phyloP scores from a whole-genome alignment of 2,888 invertebrate genomes.

The Ceramica pisi region DNA sequence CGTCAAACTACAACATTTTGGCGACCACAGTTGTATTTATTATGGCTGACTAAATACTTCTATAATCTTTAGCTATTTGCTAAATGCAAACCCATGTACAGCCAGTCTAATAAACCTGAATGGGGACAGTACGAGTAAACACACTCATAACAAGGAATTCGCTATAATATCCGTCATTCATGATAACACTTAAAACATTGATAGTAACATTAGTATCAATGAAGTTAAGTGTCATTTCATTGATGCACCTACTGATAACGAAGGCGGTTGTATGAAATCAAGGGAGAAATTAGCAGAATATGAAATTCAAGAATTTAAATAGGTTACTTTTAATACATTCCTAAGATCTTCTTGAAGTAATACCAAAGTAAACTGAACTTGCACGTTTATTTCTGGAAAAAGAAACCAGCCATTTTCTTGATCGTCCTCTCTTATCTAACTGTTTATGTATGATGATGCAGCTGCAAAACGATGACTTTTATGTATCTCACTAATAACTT shows the following conservation, averaged over 20 bases:
- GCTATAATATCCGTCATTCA: conserved; percentile 55
- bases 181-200: conserved; percentile 49
- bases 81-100: conserved; percentile 10
- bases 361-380: no score
- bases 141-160: conserved; percentile 46
- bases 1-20: no score
- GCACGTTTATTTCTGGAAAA: background rate
- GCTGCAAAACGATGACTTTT: background rate
- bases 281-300: background rate
- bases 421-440: background rate
- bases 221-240: conserved; percentile 53
- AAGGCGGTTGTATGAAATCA: conserved; percentile 7
- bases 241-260: conserved; percentile 44
- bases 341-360: background rate
- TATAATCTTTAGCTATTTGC: background rate
- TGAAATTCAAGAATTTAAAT: background rate
- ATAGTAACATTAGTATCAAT: conserved; percentile 53
- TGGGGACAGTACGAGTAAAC: conserved; percentile 46
- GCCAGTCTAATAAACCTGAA: conserved; percentile 41
- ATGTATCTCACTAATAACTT: background rate
- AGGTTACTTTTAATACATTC: background rate
- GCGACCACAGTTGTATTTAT: no score
- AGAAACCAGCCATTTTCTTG: background rate
- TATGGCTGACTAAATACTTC: background rate
- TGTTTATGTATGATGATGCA: background rate